phyloP scores from a whole-genome alignment of 2,888 invertebrate genomes.

The Phrixothrix hirtus region DNA sequence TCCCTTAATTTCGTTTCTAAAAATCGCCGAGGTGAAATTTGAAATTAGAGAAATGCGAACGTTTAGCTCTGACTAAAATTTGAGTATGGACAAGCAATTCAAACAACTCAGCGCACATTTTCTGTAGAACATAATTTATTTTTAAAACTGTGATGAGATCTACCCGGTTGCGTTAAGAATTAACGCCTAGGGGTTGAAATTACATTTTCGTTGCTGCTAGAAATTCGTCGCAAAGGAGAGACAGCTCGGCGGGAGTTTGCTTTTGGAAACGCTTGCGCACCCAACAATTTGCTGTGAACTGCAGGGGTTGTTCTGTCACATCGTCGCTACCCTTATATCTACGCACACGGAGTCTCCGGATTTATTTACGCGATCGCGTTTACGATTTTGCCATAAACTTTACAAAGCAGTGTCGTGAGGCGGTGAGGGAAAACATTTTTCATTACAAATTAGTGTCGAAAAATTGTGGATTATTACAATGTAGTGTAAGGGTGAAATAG shows the following conservation, averaged over 20 bases:
- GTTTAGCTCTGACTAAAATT: no score
- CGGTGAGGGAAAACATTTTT: no score
- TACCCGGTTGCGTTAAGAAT: constrained; percentile 31
- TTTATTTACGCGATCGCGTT: constrained; percentile 26
- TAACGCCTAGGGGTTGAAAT: constrained; percentile 30
- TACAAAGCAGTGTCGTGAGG: no score
- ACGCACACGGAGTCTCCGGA: constrained; percentile 16
- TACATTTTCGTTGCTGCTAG: constrained; percentile 27
- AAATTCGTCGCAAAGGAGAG: constrained; percentile 24
- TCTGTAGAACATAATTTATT: constrained; percentile 27
- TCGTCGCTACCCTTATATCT: constrained; percentile 26
- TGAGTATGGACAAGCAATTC: no score
- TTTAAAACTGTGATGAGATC: constrained; percentile 30
- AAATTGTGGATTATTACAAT: constrained; percentile 13
- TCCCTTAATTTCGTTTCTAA: not conserved
- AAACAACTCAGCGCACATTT: no score
- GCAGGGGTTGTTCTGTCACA: constrained; percentile 31
- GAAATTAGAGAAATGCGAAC: no score
- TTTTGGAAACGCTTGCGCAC: constrained; percentile 30
- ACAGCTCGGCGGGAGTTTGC: constrained; percentile 25
- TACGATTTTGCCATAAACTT: no score
- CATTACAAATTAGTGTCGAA: no score
- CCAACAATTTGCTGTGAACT: constrained; percentile 29
- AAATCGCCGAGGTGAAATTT: no score
- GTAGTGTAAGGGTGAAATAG: constrained; percentile 23